A percentile compares a stretch with the other conserved stretches of the same genome.
These are phyloP conservation scores for Danio aesculapii DNA, from an alignment of 2,797 vertebrate genomes.

Conservation along the genomic window DNA sequence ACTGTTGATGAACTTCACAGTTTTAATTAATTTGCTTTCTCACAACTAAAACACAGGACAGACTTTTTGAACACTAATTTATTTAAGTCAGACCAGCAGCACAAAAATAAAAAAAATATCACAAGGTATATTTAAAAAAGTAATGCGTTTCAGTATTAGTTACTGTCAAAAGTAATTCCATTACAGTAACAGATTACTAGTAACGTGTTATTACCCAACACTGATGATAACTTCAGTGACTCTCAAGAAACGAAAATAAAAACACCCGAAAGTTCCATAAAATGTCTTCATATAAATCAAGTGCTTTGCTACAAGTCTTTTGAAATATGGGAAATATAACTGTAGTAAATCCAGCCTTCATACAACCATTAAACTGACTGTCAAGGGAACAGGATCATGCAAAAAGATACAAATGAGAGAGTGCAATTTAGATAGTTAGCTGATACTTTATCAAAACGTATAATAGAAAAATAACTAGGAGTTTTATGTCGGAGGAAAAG, in stretches of 20 bases:
- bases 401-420: not conserved
- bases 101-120: too few relatives aligned
- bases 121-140: too few relatives aligned
- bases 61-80: too few relatives aligned
- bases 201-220: too few relatives aligned
- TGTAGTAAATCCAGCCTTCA: too few relatives aligned
- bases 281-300: not conserved
- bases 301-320: not conserved
- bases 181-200: too few relatives aligned
- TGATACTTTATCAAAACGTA: not conserved
- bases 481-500: not conserved
- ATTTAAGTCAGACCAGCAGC: too few relatives aligned
- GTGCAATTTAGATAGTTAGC: not conserved
- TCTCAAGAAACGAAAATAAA: slow-evolving; percentile 5
- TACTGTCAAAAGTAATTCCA: too few relatives aligned
- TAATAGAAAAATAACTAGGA: not conserved
- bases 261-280: not conserved
- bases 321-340: not conserved
- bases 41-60: too few relatives aligned
- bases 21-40: too few relatives aligned
- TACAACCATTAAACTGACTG: not conserved
- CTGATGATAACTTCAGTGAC: not conserved
- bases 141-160: too few relatives aligned
- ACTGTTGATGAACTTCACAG: too few relatives aligned
- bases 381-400: not conserved